Base-by-base conservation (phyloP, 2,113 vertebrate species). In the Chionis minor region DNA sequence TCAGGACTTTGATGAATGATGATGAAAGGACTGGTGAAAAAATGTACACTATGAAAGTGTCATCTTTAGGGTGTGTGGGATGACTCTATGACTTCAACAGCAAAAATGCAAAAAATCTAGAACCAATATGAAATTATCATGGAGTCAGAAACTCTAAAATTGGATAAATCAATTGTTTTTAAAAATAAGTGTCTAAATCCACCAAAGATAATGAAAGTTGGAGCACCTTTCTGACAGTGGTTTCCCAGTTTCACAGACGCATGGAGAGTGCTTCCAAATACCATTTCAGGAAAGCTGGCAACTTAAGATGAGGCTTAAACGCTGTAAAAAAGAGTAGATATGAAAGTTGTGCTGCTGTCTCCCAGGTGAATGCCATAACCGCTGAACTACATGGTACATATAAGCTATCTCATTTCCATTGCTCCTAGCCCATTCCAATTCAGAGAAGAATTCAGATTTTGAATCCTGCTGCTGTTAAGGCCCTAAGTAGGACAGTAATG, bases 211-310 rank as follows among this genome's bases (percentile, higher is more conserved):
- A 8, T 51, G 19, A 73, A 51, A 11, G 2, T 13, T 65, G 4
- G 9, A 61, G 23, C 5, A 22, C 2, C 10, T 89, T 85, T 72
- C 21, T 82, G 27, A 10, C 0, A 0, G 6, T 44, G 22, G 11
- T 55, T 77, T 74, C 14, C 26, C 14, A 59, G 6, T 70, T 81
- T 87, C 24, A 32, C 6, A 35, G 33, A 67, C 19, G 4, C 5
- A 5, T 8, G 5, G 5, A 62, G 16, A 61, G 2, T 40, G 19
- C 6, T 63, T 87, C 24, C 17, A 74, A n/a, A 38, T 58, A 30
- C 12, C 14, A 8, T 56, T 66, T 74, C 32, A 74, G 33, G n/a
- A 88, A 69, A 81, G 5, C 11, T 58, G 9, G 1, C 3, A 4
- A 24, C 8, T 77, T 82, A 59, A 47, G 5, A 18, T 5, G 5